Base-by-base conservation (phyloP, 2,888 invertebrate genomes). In the Chalcosyrphus nemorum region DNA sequence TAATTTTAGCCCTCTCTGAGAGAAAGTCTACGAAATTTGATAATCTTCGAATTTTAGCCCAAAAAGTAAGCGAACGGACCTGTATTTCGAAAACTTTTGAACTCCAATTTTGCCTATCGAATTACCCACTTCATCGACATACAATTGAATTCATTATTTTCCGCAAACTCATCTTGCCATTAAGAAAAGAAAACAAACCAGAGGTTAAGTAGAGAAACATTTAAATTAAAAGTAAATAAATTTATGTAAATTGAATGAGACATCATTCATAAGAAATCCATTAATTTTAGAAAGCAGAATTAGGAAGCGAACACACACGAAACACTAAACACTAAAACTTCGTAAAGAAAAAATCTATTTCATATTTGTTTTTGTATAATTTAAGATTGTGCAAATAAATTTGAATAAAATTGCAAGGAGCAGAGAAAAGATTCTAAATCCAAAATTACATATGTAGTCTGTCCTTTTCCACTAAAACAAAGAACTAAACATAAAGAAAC, bases 251-350 rank as follows among this genome's bases (percentile, higher is more conserved):
- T 0, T n/a, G n/a, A n/a, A n/a, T n/a, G n/a, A n/a, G n/a, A n/a
- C n/a, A n/a, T n/a, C n/a, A n/a, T n/a, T n/a, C n/a, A n/a, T n/a
- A n/a, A n/a, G n/a, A 47, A 27, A 21, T 61, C 72, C 35, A n/a
- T n/a, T 63, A 15, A 56, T 54, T 61, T 56, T n/a, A 35, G 29
- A 35, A 47, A 50, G 13, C 47, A 68, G 24, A 32, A 66, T 59
- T 7, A 59, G 81, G 81, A 81, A 81, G 81, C 81, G 24, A 63
- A 76, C 47, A 81, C 52, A 57, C 56, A 68, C 38, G 15, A 38
- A 74, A 47, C 56, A 75, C 66, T 6, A 54, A 11, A 66, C 75
- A 71, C 63, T n/a, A n/a, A 41, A 43, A 43, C 27, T 27, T 56
- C 21, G 21, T 13, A 35, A 7, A 52, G 21, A 19, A 35, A 7